These are phyloP conservation scores for Heliconius cydno DNA, from an alignment of 2,888 invertebrate genomes.

Conservation along the genomic window DNA sequence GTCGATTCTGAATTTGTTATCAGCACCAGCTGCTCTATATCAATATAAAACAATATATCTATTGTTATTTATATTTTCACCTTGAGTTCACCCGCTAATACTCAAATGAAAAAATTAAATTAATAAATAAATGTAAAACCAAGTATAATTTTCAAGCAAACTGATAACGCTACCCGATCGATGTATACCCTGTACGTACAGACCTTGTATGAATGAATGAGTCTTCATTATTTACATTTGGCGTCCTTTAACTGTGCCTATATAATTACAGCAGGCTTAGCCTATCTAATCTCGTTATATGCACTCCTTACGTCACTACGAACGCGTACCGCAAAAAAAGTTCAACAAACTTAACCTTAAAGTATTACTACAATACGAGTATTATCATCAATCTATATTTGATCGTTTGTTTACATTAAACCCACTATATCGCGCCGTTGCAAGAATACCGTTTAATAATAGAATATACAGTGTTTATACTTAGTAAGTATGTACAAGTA, in stretches of 20 bases:
- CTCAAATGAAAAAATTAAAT: slow-evolving; percentile 15
- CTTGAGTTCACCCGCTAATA: slow-evolving; percentile 38
- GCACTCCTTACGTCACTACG: slow-evolving; percentile 71
- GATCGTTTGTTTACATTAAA: slow-evolving; percentile 52
- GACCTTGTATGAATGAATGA: slow-evolving; percentile 64
- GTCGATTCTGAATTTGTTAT: slow-evolving; percentile 25
- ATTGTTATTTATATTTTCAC: slow-evolving; percentile 41
- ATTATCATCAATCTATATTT: slow-evolving; percentile 51
- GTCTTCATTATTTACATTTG: slow-evolving; percentile 56
- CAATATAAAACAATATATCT: slow-evolving; percentile 39
- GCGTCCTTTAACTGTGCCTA: slow-evolving; percentile 61
- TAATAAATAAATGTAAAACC: slow-evolving; percentile 2
- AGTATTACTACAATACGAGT: slow-evolving; percentile 34
- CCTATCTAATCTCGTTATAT: slow-evolving; percentile 77
- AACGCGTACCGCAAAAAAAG: slow-evolving; percentile 71
- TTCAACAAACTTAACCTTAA: slow-evolving; percentile 75
- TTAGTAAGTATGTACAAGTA: slow-evolving; percentile 23
- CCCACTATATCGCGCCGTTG: slow-evolving; percentile 43
- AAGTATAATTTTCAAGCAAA: slow-evolving; percentile 19
- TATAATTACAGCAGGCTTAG: slow-evolving; percentile 60
- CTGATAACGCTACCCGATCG: slow-evolving; percentile 60
- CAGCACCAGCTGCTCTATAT: slow-evolving; percentile 34
- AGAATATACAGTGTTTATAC: background rate
- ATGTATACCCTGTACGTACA: slow-evolving; percentile 39
- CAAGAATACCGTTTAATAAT: background rate